Evolutionary conservation across 2,888 invertebrate genomes (phyloP).

Genomic region (Cephus pygmeus): DNA sequence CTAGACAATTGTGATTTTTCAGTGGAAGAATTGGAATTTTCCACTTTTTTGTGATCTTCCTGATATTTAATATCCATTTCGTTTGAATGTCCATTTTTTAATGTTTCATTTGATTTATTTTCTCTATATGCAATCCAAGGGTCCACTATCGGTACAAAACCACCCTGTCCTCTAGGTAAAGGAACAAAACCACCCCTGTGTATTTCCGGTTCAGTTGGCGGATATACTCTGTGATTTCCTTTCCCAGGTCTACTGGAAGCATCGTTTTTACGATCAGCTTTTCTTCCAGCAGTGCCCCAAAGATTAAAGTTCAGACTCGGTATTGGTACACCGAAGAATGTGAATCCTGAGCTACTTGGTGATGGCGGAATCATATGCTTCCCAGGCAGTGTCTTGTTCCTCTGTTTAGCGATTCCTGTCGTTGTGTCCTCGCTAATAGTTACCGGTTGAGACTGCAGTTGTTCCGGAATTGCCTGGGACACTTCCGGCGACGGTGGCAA

Average conservation of each 20-base stretch:
- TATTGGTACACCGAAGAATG: slow-evolving; percentile 87
- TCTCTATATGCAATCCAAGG: slow-evolving; percentile 46
- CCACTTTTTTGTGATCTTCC: slow-evolving; percentile 29
- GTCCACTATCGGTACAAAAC: slow-evolving; percentile 77
- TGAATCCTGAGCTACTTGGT: slow-evolving; percentile 75
- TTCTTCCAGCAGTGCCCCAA: slow-evolving; percentile 66
- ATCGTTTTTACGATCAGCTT: slow-evolving; percentile 60
- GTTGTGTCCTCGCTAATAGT: not conserved
- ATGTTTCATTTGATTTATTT: slow-evolving; percentile 31
- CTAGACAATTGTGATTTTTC: slow-evolving; percentile 35
- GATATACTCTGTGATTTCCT: slow-evolving; percentile 62
- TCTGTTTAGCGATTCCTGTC: not conserved
- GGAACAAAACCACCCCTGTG: slow-evolving; percentile 84
- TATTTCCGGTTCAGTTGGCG: slow-evolving; percentile 72
- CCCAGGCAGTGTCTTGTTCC: slow-evolving; percentile 42
- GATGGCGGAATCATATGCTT: slow-evolving; percentile 62
- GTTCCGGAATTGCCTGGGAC: not conserved
- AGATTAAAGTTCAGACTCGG: slow-evolving; percentile 79
- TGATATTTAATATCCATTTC: slow-evolving; percentile 10
- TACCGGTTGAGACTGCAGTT: slow-evolving; percentile 5
- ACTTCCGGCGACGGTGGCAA: slow-evolving; percentile 10
- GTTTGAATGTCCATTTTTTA: slow-evolving; percentile 14
- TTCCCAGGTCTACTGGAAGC: slow-evolving; percentile 45
- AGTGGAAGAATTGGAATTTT: slow-evolving; percentile 42
- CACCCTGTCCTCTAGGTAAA: slow-evolving; percentile 76